Evolutionary conservation across 2,888 invertebrate genomes (phyloP).

Genomic region (Ectropis crepuscularia): DNA sequence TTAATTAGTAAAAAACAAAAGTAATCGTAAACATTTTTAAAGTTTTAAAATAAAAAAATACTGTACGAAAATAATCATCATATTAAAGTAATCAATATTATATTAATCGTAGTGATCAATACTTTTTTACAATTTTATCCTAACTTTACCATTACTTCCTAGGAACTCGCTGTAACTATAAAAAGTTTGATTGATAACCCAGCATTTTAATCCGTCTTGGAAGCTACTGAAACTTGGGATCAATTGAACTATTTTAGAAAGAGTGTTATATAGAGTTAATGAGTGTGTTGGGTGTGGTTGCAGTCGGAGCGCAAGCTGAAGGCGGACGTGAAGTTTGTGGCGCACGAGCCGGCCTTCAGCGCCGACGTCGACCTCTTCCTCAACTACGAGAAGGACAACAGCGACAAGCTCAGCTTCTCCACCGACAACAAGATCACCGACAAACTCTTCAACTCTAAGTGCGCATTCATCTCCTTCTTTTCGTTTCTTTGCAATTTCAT

Average conservation of each 20-base stretch:
- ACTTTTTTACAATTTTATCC: too few species aligned
- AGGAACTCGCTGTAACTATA: too few species aligned
- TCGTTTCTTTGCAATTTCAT: not conserved
- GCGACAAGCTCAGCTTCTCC: constrained; percentile 87
- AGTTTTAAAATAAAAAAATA: too few species aligned
- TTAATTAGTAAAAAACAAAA: too few species aligned
- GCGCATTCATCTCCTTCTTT: constrained; percentile 51
- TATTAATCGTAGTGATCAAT: too few species aligned
- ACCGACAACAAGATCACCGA: constrained; percentile 85
- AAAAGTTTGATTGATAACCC: too few species aligned
- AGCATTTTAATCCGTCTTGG: too few species aligned
- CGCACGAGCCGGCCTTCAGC: constrained; percentile 85
- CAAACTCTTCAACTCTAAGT: constrained; percentile 86
- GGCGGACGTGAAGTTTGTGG: constrained; percentile 85
- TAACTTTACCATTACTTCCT: too few species aligned
- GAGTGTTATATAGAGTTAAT: constrained; percentile 6
- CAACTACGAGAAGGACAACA: constrained; percentile 88
- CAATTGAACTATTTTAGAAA: not conserved
- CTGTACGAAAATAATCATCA: too few species aligned
- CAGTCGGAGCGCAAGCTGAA: constrained; percentile 86
- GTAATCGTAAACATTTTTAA: too few species aligned
- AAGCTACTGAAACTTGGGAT: too few species aligned
- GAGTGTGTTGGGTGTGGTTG: constrained; percentile 29
- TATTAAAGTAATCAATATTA: too few species aligned
- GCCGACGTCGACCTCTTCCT: constrained; percentile 87